phyloP scores from a whole-genome alignment of 2,797 vertebrate genomes.

The Phalanger gymnotis region DNA sequence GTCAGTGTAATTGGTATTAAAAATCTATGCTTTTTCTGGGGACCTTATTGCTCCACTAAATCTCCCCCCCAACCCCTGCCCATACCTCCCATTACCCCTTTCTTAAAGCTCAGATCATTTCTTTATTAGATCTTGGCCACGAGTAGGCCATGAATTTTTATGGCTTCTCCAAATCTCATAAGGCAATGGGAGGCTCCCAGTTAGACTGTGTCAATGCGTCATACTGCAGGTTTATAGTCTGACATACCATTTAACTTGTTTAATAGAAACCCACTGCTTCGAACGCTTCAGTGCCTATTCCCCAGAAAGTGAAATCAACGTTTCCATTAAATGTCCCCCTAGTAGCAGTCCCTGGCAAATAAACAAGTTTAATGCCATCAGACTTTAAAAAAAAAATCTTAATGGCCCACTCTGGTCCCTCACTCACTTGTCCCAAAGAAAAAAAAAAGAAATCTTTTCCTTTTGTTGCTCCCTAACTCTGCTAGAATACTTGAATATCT shows the following conservation, averaged over 20 bases:
- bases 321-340: neutral
- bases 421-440: constrained; percentile 32
- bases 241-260: constrained; percentile 59
- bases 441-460: neutral
- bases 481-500: constrained; percentile 11
- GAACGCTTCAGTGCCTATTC: constrained; percentile 41
- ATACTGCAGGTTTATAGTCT: constrained; percentile 70
- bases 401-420: constrained; percentile 12
- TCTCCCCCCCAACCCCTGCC: constrained; percentile 70
- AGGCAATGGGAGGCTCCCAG: constrained; percentile 74
- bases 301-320: constrained; percentile 30
- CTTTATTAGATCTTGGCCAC: constrained; percentile 78
- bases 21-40: constrained; percentile 61
- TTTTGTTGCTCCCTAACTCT: constrained; percentile 8
- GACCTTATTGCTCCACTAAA: constrained; percentile 72
- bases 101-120: constrained; percentile 75
- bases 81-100: constrained; percentile 70
- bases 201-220: constrained; percentile 72
- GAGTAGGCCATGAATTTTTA: constrained; percentile 81
- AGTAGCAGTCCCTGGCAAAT: constrained; percentile 16
- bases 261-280: constrained; percentile 59
- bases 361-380: neutral
- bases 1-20: constrained; percentile 70
- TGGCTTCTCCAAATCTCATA: constrained; percentile 75
- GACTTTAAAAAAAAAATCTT: constrained; percentile 11